Base-by-base conservation (phyloP, 2,113 vertebrate genomes). In the Oryzias celebensis region DNA sequence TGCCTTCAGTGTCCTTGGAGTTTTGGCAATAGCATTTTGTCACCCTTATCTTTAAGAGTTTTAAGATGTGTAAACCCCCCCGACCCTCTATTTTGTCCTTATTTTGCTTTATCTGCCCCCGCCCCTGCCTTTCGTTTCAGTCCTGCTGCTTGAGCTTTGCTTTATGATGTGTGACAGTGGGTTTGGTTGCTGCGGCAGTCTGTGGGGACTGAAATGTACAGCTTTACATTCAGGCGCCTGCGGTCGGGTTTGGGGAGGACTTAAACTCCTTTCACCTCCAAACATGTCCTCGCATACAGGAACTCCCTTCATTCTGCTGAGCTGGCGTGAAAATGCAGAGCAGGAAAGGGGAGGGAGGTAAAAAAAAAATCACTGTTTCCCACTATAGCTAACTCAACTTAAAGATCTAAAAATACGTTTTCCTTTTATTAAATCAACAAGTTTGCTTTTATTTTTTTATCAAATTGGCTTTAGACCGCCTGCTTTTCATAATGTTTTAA, bases 291-390 rank as follows among this genome's bases (percentile, higher is more conserved):
- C 71, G 1, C 68, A 77, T 70, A 81, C 79, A 87, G 83, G 76
- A 85, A 76, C 67, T 73, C 61, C 73, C 70, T 80, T 79, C 84
- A 69, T 91, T 90, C 81, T 92, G 94, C 94, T 94, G 94, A 96
- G 91, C 89, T 88, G 92, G 88, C 92, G 90, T 83, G 90, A 94
- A 89, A 90, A 89, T 89, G 88, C 87, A 90, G 87, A 90, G 87
- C 80, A 86, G 75, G 73, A 86, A 61, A 73, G 46, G 55, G 44
- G 52, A 16, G 1, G 20, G 26, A 10, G 36, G 18, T n/a, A 42
- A 36, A 48, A 65, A 54, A 41, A 12, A 52, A 23, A 44, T 46
- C 14, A 16, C 22, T 45, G 47, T 50, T 58, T 68, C 64, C 28
- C 26, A 36, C 36, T 28, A 28, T 28, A 28, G 26, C 26, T 12